phyloP scores from a whole-genome alignment of 1,140 invertebrate genomes.

The Bombus haemorrhoidalis region DNA sequence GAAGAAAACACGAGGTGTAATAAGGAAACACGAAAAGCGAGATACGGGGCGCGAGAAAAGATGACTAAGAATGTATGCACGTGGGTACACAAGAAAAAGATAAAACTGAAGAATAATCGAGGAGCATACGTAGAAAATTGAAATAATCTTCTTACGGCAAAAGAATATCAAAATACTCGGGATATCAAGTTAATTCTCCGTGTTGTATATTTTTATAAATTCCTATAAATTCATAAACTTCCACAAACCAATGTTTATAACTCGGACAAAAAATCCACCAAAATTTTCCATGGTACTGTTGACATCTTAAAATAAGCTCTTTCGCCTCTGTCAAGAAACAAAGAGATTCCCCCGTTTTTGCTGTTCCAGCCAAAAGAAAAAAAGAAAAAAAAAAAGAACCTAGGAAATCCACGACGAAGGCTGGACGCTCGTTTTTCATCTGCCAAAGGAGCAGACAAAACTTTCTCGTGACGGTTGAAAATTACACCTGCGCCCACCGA shows the following conservation, averaged over 20 bases:
- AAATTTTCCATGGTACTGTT: background rate
- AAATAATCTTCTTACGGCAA: background rate
- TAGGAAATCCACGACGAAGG: background rate
- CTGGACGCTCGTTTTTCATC: background rate
- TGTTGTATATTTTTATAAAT: background rate
- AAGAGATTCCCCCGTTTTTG: background rate
- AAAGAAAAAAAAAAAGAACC: no score
- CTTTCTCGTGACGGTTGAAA: background rate
- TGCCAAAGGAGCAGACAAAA: conserved; percentile 5
- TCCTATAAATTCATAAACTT: background rate
- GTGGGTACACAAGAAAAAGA: background rate
- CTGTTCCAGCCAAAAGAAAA: no score
- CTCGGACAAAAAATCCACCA: background rate
- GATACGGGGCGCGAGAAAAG: background rate
- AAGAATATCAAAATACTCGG: background rate
- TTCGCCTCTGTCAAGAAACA: background rate
- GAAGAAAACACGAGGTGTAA: conserved; percentile 5
- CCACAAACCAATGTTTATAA: background rate
- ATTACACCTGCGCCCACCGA: background rate
- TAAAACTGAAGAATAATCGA: background rate
- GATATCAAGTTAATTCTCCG: background rate
- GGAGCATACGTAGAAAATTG: background rate
- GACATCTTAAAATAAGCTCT: background rate
- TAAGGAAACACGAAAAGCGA: conserved; percentile 12
- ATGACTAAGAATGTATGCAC: background rate